These are phyloP conservation scores for Nemoura dubitans DNA, from an alignment of 2,888 invertebrate species.

Conservation along the genomic window DNA sequence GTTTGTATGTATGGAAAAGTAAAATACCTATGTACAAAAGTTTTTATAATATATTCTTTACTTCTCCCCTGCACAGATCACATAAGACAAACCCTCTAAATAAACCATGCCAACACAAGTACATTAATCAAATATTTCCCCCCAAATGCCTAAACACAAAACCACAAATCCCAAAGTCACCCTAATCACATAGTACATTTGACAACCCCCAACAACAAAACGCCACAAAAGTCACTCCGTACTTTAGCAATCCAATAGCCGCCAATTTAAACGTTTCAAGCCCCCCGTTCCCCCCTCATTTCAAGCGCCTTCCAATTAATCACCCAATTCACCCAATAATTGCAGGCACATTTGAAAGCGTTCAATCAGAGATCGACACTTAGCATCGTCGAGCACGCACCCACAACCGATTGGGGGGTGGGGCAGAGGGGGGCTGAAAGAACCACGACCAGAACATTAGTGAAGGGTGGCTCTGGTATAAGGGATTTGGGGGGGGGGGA, in stretches of 20 bases:
- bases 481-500: neutral
- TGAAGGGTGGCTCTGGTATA: neutral
- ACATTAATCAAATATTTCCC: neutral
- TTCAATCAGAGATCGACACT: constrained; percentile 4
- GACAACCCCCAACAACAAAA: neutral
- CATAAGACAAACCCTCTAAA: too few species aligned
- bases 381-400: neutral
- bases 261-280: neutral
- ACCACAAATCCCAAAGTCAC: too few species aligned
- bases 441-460: neutral
- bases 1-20: too few species aligned
- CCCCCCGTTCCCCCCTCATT: neutral
- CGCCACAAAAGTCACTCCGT: neutral
- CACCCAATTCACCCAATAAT: neutral
- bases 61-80: too few species aligned
- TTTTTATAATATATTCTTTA: too few species aligned
- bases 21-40: too few species aligned
- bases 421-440: neutral
- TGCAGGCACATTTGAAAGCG: neutral
- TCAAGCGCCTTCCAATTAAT: neutral
- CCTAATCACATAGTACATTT: neutral
- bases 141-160: too few species aligned
- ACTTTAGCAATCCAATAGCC: neutral
- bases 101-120: too few species aligned
- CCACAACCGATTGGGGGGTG: neutral